Base-by-base conservation (phyloP, 2,113 vertebrate genomes). In the Phyllostomus hastatus region DNA sequence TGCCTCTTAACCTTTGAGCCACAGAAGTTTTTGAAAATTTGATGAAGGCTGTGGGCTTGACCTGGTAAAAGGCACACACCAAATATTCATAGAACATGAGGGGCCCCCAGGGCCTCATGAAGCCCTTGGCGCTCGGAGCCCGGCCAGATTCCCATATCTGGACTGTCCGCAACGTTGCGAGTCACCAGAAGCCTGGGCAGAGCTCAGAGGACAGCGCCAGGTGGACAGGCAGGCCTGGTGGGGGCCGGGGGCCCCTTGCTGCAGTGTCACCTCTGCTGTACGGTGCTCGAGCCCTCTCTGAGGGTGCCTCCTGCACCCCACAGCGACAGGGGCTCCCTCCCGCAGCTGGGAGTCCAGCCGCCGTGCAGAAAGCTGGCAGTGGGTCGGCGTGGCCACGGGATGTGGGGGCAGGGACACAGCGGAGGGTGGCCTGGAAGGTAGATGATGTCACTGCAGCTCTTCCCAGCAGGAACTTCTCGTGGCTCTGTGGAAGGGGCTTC, bases 181-280 rank as follows among this genome's bases (percentile, higher is more conserved):
- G 10, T 80, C 46, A 61, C 67, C 26, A 57, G 85, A 80, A 24
- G 28, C 86, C 91, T 4, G 78, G 90, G 82, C 75, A 16, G 93
- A 84, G 24, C 9, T 9, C 80, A 33, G 0, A 0, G 69, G 84
- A 94, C 64, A 35, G 0, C 1, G 59, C 54, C 10, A n/a, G 48
- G n/a, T 46, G 3, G 8, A 0, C 0, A 35, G 10, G 61, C n/a
- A 14, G 83, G 15, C 22, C 28, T n/a, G 43, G 61, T 2, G 28
- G 28, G 61, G 61, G 61, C 26, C 4, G 41, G 22, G 46, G 46
- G 43, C 10, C 38, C 48, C 66, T 84, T 0, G 4, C 31, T 0
- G 3, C 16, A 54, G 33, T 3, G 7, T 31, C 84, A 20, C 16
- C 7, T 15, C 76, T n/a, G 76, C n/a, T 43, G 17, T 54, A 12